Conservation (phyloP, 1,140 invertebrate genomes). For the Tribolium madens region DNA sequence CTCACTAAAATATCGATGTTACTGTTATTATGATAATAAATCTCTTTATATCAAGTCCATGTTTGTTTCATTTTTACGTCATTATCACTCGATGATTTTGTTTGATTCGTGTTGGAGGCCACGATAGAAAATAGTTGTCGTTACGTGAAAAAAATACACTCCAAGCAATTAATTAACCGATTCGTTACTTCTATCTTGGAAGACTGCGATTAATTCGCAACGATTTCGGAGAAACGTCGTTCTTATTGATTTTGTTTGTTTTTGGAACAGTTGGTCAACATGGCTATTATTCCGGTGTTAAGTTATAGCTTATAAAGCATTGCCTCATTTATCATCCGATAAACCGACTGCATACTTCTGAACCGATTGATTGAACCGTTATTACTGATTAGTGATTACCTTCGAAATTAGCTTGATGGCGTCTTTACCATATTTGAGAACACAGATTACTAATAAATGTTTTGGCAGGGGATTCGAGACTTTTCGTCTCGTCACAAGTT, state of each 20-base stretch:
- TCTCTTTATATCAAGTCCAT: slow-evolving; percentile 39
- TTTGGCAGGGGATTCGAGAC: slow-evolving; percentile 11
- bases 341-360: neutral
- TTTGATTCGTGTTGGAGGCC: neutral
- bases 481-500: slow-evolving; percentile 8
- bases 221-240: slow-evolving; percentile 8
- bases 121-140: neutral
- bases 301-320: slow-evolving; percentile 1
- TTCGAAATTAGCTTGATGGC: neutral
- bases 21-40: slow-evolving; percentile 45
- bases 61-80: neutral
- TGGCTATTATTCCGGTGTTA: slow-evolving; percentile 11
- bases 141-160: too few relatives aligned
- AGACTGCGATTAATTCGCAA: slow-evolving; percentile 18
- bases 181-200: neutral
- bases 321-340: slow-evolving; percentile 5
- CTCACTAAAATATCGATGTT: slow-evolving; percentile 41
- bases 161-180: too few relatives aligned
- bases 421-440: neutral
- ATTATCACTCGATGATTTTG: slow-evolving; percentile 9
- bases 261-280: slow-evolving; percentile 10
- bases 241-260: slow-evolving; percentile 29
- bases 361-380: neutral
- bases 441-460: neutral
- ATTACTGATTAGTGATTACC: slow-evolving; percentile 4